These are phyloP conservation scores for Zalophus californianus DNA, from an alignment of 2,797 vertebrate species.

Conservation along the genomic window DNA sequence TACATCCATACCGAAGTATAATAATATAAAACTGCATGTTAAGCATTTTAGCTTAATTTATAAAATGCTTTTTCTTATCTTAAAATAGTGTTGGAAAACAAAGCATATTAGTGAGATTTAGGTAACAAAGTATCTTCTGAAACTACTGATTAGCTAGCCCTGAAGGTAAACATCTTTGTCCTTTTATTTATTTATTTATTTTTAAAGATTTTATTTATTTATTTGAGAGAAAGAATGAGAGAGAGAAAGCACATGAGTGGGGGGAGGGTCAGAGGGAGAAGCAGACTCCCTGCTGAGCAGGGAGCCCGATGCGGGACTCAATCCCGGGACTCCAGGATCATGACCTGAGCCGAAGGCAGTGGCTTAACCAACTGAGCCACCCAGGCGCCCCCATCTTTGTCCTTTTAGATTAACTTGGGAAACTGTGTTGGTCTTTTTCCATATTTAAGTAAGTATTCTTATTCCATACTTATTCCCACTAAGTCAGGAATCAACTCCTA, in stretches of 20 bases:
- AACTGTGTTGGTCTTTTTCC: background rate
- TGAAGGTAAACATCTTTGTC: background rate
- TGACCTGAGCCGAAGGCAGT: too few species aligned
- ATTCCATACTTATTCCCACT: background rate
- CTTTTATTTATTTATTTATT: too few species aligned
- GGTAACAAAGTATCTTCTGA: conserved; percentile 20
- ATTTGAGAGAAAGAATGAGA: too few species aligned
- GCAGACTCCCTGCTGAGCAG: too few species aligned
- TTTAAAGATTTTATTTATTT: too few species aligned
- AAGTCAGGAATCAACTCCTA: conserved; percentile 5
- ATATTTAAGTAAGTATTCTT: background rate
- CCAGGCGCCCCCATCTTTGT: too few species aligned
- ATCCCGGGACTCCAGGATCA: too few species aligned
- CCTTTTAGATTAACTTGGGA: background rate
- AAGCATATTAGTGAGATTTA: conserved; percentile 9
- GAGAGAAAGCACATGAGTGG: too few species aligned
- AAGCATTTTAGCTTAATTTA: conserved; percentile 34
- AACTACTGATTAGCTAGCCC: background rate
- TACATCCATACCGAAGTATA: background rate
- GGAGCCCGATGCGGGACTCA: too few species aligned
- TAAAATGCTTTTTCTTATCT: conserved; percentile 19
- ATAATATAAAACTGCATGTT: conserved; percentile 4
- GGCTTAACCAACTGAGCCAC: too few species aligned
- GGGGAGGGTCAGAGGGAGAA: too few species aligned
- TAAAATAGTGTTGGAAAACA: conserved; percentile 6